Evolutionary conservation across 2,888 invertebrate genomes (phyloP).

Genomic region (Polydrusus cervinus): DNA sequence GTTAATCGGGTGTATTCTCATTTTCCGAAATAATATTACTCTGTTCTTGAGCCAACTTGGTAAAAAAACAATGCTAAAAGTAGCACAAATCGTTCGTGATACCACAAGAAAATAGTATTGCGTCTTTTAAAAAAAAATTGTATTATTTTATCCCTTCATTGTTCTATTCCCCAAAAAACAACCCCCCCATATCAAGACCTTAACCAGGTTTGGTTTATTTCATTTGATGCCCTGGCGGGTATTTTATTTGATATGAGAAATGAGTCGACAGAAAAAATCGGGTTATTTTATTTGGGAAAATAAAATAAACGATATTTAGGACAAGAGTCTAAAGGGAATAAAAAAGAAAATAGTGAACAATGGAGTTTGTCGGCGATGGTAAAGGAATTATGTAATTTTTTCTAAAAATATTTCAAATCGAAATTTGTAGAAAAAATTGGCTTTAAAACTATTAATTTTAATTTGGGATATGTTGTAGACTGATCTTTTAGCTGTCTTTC

Average conservation of each 20-base stretch:
- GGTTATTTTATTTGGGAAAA: slow-evolving; percentile 28
- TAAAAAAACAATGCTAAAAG: no score
- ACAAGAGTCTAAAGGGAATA: neutral
- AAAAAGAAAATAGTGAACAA: slow-evolving; percentile 1
- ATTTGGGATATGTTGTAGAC: no score
- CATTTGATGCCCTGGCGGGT: slow-evolving; percentile 17
- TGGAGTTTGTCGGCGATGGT: neutral
- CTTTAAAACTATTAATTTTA: no score
- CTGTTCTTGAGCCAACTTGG: no score
- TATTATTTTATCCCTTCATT: slow-evolving; percentile 1
- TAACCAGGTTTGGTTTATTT: slow-evolving; percentile 24
- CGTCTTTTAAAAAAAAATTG: no score
- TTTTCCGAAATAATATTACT: no score
- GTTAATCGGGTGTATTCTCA: no score
- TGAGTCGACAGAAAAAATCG: slow-evolving; percentile 20
- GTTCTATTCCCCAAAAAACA: slow-evolving; percentile 1
- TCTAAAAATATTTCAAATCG: no score
- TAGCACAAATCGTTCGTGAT: no score
- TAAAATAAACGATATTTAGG: slow-evolving; percentile 28
- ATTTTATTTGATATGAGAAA: slow-evolving; percentile 18
- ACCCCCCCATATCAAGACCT: slow-evolving; percentile 6
- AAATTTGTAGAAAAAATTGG: no score
- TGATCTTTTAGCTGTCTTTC: no score
- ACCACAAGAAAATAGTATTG: no score
- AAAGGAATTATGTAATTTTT: neutral